A percentile compares a stretch with the other conserved stretches of the same genome.
phyloP scores from a whole-genome alignment of 1,140 invertebrate species.

The Brachionus angularis region DNA sequence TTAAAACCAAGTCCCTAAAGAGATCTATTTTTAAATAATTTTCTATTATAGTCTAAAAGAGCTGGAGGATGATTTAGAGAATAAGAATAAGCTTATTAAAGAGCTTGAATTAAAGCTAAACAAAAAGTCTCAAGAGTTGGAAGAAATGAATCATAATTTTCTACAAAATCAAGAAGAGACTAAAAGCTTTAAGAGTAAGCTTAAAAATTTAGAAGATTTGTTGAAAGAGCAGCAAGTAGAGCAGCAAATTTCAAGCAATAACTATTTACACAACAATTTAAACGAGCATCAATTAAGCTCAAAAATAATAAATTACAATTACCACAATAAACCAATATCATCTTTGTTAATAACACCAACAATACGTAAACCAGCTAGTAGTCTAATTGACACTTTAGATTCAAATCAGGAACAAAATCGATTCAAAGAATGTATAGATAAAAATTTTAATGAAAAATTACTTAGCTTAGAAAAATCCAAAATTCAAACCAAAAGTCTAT shows the following conservation, averaged over 20 bases:
- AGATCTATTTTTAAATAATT: not conserved
- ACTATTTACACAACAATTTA: no score
- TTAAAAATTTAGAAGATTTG: conserved; percentile 16
- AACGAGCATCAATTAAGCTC: no score
- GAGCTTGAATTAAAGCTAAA: not conserved
- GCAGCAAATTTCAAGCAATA: not conserved
- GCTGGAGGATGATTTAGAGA: not conserved
- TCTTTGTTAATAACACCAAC: conserved; percentile 30
- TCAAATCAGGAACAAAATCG: conserved; percentile 2
- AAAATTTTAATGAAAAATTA: conserved; percentile 35
- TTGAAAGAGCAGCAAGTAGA: conserved; percentile 3
- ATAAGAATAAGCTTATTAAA: not conserved
- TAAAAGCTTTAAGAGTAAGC: not conserved
- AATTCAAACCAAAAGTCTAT: conserved; percentile 28
- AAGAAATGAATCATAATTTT: conserved; percentile 10
- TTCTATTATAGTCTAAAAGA: not conserved
- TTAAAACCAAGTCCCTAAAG: no score
- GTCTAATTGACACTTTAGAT: not conserved
- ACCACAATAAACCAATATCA: not conserved
- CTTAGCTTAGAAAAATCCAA: conserved; percentile 31
- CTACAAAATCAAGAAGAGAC: conserved; percentile 12
- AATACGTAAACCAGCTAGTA: not conserved
- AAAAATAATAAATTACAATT: no score
- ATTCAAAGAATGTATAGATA: not conserved
- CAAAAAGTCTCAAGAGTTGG: conserved; percentile 3